A percentile compares a stretch with the other conserved stretches of the same genome.
phyloP scores from a whole-genome alignment of 2,113 vertebrate genomes.

The Arizona elegans region DNA sequence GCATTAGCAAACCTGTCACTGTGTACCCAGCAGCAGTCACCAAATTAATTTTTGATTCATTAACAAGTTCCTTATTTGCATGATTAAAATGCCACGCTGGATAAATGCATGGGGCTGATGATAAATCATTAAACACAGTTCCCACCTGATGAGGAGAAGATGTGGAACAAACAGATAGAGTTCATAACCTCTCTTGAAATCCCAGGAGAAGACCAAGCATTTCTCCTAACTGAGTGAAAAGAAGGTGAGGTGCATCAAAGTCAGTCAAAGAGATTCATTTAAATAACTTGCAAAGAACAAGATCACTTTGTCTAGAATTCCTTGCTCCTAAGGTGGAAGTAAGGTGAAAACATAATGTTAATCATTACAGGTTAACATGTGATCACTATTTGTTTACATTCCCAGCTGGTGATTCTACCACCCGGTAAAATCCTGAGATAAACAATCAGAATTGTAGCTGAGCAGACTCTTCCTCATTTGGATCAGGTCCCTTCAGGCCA shows the following conservation, averaged over 20 bases:
- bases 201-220: not conserved
- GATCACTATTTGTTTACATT: not conserved
- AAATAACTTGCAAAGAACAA: not conserved
- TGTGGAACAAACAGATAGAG: constrained; percentile 33
- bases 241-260: not conserved
- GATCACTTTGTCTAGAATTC: not conserved
- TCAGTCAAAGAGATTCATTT: not conserved
- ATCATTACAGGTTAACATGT: not conserved
- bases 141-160: constrained; percentile 25
- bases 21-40: constrained; percentile 10
- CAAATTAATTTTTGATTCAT: constrained; percentile 37
- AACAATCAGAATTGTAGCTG: not conserved
- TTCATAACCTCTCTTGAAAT: constrained; percentile 13
- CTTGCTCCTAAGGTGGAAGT: not conserved
- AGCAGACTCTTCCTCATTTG: not conserved
- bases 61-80: constrained; percentile 29
- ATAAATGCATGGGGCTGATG: constrained; percentile 35
- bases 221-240: not conserved
- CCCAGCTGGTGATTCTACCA: not conserved
- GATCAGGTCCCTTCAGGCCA: not conserved
- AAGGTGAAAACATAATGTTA: not conserved
- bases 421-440: not conserved
- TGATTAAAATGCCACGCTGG: constrained; percentile 34
- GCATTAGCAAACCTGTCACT: constrained; percentile 36
- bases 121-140: constrained; percentile 25